These are phyloP conservation scores for Acrossocheilus fasciatus DNA, from an alignment of 2,797 vertebrate species.

Conservation along the genomic window DNA sequence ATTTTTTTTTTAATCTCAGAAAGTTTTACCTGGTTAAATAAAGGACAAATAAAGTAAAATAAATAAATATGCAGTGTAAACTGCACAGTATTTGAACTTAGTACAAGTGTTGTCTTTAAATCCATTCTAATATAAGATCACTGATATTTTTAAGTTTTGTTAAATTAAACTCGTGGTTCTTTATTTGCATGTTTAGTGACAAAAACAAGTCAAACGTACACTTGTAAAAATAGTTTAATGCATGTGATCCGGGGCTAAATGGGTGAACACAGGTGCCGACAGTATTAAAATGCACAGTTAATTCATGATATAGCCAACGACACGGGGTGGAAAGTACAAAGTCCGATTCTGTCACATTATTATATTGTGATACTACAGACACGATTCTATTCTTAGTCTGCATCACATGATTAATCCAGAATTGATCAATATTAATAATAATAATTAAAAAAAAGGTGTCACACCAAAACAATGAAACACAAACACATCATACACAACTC, in stretches of 20 bases:
- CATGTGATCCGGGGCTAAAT: slow-evolving; percentile 29
- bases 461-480: slow-evolving; percentile 76
- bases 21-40: too few species aligned
- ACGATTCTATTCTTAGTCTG: slow-evolving; percentile 72
- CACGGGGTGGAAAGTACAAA: slow-evolving; percentile 76
- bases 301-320: slow-evolving; percentile 47
- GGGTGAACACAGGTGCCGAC: neutral
- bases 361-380: slow-evolving; percentile 76
- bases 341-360: slow-evolving; percentile 80
- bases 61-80: too few species aligned
- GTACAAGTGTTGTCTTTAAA: neutral
- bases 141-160: neutral
- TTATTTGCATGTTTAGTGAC: neutral
- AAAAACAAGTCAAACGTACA: neutral
- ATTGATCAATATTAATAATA: slow-evolving; percentile 70
- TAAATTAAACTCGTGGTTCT: neutral
- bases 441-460: slow-evolving; percentile 60
- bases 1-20: too few species aligned
- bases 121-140: neutral
- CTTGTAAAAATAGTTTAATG: slow-evolving; percentile 42
- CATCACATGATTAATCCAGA: slow-evolving; percentile 82
- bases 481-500: slow-evolving; percentile 74
- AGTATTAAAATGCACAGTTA: slow-evolving; percentile 31
- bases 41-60: too few species aligned
- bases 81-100: too few species aligned